These are phyloP conservation scores for Paramuricea clavata DNA, from an alignment of 92 coral and sea anemone genomes.

Conservation along the genomic window DNA sequence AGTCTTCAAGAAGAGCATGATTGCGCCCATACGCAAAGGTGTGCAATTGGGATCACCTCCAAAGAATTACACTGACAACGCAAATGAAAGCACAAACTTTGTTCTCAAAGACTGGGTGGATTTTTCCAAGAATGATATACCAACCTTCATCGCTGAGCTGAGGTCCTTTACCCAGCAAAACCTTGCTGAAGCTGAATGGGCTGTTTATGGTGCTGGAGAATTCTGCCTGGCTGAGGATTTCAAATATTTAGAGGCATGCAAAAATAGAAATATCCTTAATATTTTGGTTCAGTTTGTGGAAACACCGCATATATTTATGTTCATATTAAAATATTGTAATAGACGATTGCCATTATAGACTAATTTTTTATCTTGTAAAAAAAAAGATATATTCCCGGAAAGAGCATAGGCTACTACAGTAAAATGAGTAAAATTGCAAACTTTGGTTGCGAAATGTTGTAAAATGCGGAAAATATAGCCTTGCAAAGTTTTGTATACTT, in stretches of 20 bases:
- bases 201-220: slow-evolving; percentile 67
- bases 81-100: slow-evolving; percentile 65
- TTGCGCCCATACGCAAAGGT: slow-evolving; percentile 59
- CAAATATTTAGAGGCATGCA: slow-evolving; percentile 57
- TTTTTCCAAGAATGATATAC: slow-evolving; percentile 65
- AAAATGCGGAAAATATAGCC: too few species aligned
- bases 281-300: too few species aligned
- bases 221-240: slow-evolving; percentile 48
- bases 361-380: too few species aligned
- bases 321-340: too few species aligned
- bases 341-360: too few species aligned
- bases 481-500: too few species aligned
- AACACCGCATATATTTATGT: too few species aligned
- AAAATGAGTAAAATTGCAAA: too few species aligned
- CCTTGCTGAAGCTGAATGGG: slow-evolving; percentile 67
- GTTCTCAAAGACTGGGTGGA: slow-evolving; percentile 69
- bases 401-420: too few species aligned
- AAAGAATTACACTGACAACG: slow-evolving; percentile 58
- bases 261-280: too few species aligned
- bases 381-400: too few species aligned
- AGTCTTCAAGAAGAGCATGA: slow-evolving; percentile 48
- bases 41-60: slow-evolving; percentile 74
- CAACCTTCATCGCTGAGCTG: slow-evolving; percentile 48
- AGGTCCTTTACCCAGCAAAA: slow-evolving; percentile 51
- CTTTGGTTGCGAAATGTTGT: too few species aligned